Percentiles rank a stretch among this genome's conserved stretches.
phyloP scores from a whole-genome alignment of 1,140 invertebrate genomes.

The Grapholita molesta region DNA sequence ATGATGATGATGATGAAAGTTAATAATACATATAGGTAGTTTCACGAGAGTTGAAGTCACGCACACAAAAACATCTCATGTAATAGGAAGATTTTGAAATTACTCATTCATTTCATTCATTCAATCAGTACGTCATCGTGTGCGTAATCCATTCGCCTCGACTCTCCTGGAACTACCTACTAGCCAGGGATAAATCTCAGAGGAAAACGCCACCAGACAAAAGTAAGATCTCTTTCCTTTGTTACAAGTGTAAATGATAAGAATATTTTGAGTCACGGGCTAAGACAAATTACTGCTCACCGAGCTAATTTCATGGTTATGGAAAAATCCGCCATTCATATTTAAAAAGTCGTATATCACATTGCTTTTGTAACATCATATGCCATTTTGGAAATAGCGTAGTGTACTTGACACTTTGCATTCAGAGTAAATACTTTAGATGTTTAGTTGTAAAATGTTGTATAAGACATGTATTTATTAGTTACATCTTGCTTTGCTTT shows the following conservation, averaged over 20 bases:
- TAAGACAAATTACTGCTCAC: background rate
- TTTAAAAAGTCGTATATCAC: background rate
- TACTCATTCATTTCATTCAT: too few species aligned
- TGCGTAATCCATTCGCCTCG: background rate
- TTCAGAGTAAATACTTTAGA: background rate
- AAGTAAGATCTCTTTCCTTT: background rate
- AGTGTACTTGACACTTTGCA: background rate
- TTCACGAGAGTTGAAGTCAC: too few species aligned
- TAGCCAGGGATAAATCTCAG: background rate
- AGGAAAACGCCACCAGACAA: background rate
- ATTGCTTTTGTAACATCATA: background rate
- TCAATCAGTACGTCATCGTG: background rate
- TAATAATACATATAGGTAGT: too few species aligned
- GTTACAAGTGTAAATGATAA: background rate
- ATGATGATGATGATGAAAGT: too few species aligned
- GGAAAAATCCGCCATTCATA: background rate
- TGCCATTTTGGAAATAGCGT: background rate
- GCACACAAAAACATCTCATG: too few species aligned
- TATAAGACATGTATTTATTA: background rate
- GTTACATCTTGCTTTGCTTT: background rate
- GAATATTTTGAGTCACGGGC: background rate
- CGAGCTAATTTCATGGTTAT: background rate
- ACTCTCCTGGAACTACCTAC: too few species aligned
- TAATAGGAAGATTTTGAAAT: too few species aligned
- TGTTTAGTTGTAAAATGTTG: background rate